phyloP scores from a whole-genome alignment of 2,113 vertebrate species.

The Hippocampus guttulatus region DNA sequence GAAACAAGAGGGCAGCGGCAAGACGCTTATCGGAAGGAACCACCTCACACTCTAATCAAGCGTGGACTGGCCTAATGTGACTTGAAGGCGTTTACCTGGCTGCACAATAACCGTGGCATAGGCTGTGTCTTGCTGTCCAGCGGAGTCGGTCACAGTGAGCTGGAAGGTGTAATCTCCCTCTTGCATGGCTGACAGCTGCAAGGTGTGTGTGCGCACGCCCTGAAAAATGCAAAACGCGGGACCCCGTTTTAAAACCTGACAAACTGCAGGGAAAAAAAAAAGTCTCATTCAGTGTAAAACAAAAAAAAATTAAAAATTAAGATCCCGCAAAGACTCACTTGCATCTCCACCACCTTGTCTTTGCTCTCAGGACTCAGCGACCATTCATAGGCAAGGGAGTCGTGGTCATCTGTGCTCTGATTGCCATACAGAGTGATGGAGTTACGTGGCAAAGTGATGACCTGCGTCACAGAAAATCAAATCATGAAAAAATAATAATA shows the following conservation, averaged over 20 bases:
- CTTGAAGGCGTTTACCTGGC: conserved; percentile 77
- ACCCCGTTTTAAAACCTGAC: background rate
- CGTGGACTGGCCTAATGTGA: background rate
- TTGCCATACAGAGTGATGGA: conserved; percentile 88
- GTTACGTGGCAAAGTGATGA: conserved; percentile 92
- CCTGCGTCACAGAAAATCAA: conserved; percentile 46
- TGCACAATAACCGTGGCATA: conserved; percentile 95
- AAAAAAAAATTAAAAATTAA: background rate
- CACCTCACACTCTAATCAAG: background rate
- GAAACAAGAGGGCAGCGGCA: background rate
- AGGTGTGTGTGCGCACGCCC: conserved; percentile 86
- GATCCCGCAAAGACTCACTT: conserved; percentile 71
- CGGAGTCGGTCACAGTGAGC: conserved; percentile 90
- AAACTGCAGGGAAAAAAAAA: background rate
- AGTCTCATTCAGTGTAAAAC: background rate
- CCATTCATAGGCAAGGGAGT: conserved; percentile 91
- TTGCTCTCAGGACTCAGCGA: conserved; percentile 92
- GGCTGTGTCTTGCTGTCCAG: conserved; percentile 88
- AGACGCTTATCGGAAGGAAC: background rate
- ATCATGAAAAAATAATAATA: background rate
- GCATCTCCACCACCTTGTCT: conserved; percentile 97
- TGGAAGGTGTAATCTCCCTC: conserved; percentile 98
- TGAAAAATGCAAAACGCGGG: conserved; percentile 38
- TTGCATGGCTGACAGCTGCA: conserved; percentile 94
- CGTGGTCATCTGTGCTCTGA: conserved; percentile 92